Percentiles rank a stretch among this genome's conserved stretches.
Evolutionary conservation across 2,888 invertebrate genomes (phyloP).

Genomic region (Mylabris sibirica): DNA sequence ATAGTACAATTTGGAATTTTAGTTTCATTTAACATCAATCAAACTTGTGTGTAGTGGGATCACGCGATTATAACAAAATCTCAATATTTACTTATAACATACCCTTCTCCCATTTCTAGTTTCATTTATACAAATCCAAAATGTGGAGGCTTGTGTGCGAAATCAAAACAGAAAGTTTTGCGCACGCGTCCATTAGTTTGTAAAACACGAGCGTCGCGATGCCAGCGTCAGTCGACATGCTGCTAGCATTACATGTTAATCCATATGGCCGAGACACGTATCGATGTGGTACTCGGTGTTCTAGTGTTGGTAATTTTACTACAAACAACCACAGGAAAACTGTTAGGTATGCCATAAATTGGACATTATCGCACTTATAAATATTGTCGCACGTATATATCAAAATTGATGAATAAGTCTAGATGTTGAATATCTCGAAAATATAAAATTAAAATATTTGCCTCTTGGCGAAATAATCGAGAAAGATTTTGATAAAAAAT

Average conservation of each 20-base stretch:
- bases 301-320: slow-evolving; percentile 33
- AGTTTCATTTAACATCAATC: slow-evolving; percentile 12
- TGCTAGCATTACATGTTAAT: slow-evolving; percentile 43
- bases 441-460: not conserved
- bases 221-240: slow-evolving; percentile 52
- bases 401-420: not conserved
- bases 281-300: slow-evolving; percentile 41
- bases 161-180: slow-evolving; percentile 40
- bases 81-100: not conserved
- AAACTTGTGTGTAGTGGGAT: slow-evolving; percentile 5
- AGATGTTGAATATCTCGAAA: not conserved
- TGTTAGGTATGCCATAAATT: slow-evolving; percentile 30
- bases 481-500: slow-evolving; percentile 1
- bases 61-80: slow-evolving; percentile 14
- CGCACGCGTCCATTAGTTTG: slow-evolving; percentile 35
- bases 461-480: not conserved
- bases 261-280: slow-evolving; percentile 44
- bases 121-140: slow-evolving; percentile 20
- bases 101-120: not conserved
- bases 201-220: slow-evolving; percentile 37
- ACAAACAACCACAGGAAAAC: slow-evolving; percentile 21
- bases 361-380: not conserved
- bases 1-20: slow-evolving; percentile 5
- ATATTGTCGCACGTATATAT: slow-evolving; percentile 19
- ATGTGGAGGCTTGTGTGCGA: slow-evolving; percentile 34